Evolutionary conservation across 2,888 invertebrate genomes (phyloP), one percentile per base, ranked within the genome.

Genomic region (Parthenolecanium corni): DNA sequence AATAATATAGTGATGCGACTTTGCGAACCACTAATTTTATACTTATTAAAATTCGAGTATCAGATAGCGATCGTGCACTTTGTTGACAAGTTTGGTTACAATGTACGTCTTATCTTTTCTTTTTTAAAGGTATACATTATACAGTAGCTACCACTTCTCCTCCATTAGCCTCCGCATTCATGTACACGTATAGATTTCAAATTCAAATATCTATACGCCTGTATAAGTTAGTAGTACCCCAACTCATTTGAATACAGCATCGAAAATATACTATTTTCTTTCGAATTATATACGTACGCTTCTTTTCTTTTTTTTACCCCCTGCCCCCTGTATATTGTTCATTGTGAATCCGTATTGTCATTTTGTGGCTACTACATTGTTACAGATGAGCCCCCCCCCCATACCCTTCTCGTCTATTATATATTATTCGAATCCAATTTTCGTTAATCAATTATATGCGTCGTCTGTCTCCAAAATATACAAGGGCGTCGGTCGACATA

Each of bases 41-140:
- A 58, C 58, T 49, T 58, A 58, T 58, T 58, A 58, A 58, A 58
- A 58, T 58, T 58, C 58, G 58, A 58, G 58, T 58, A 58, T 58
- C 49, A 47, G 58, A 58, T 58, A 51, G 58, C 58, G 58, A 58
- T 58, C 58, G 58, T 58, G 58, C 58, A 58, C 58, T 58, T 58
- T 58, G 58, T 58, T 58, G 58, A 58, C 58, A 58, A 58, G 58
- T 58, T 58, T 49, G 58, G 58, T 58, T 58, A 58, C 58, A 58
- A 38, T 58, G 58, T 58, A 58, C 58, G 58, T 47, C 49, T 58
- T 58, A 57, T 57, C 57, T 57, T 38, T 54, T 42, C 40, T 54
- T 54, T 21, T 52, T 40, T 31, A n/a, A 56, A 56, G 36, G 51
- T 51, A 58, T 57, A 47, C 49, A 58, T 58, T 58, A 58, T 57